Evolutionary conservation across 2,113 vertebrate species (phyloP), one percentile per base, ranked within the genome.

Genomic region (Paradoxurus hermaphroditus): DNA sequence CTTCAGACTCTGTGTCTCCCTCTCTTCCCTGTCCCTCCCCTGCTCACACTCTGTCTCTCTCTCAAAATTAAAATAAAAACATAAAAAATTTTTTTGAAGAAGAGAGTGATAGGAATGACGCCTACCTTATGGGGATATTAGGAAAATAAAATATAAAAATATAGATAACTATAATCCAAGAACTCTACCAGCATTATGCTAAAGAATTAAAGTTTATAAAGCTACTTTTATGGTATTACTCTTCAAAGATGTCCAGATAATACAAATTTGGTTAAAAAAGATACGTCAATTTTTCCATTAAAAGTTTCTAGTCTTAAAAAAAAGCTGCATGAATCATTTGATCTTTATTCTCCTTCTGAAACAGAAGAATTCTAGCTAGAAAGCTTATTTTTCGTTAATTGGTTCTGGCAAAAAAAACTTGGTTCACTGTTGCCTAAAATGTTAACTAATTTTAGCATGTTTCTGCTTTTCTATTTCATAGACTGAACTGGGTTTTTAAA

Each of bases 401-500:
- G 44, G 14, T 86, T 96, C 36, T 82, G 44, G 36, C 56, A 86
- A 21, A 72, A 95, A 86, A 59, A 93, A 70, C 7, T 7, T n/a
- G 70, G 13, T 5, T 72, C 19, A 75, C 23, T 93, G 62, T 27
- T 46, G 59, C 19, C 87, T 87, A 68, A 63, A 68, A 96, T 23
- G 21, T 49, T 79, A 95, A 95, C 51, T 84, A 73, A 95, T 65
- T 90, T 94, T 59, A 87, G 44, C 31, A 79, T 49, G 13, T 36
- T 90, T 72, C 63, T 63, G 86, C 34, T 88, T 92, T 78, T 73
- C 4, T 51, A 95, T 94, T 91, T 93, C 49, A 97, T 14, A 90
- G 65, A 70, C 0, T 72, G 1, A 84, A 78, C 0, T 94, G 39
- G 31, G 15, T 59, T 95, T 95, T 95, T 81, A 86, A 90, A 86